Percentiles rank a stretch among this genome's conserved stretches.
These are phyloP conservation scores for Tipula confusa DNA, from an alignment of 2,888 invertebrate species.

Conservation along the genomic window DNA sequence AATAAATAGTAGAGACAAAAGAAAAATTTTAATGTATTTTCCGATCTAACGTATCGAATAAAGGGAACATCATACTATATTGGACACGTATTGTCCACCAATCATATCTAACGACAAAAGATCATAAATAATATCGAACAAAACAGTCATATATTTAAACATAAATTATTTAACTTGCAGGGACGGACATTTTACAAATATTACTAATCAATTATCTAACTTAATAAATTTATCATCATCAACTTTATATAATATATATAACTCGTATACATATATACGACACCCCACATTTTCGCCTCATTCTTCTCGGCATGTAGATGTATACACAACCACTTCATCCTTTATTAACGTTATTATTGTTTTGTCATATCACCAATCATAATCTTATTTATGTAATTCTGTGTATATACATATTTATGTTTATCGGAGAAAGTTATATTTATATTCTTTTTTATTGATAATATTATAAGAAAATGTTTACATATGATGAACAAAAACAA, in stretches of 20 bases:
- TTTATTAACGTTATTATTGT: not conserved
- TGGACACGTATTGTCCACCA: not conserved
- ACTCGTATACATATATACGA: too few relatives aligned
- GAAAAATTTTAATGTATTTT: not conserved
- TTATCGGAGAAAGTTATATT: not conserved
- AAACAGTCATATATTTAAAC: not conserved
- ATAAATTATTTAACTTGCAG: not conserved
- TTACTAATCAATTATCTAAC: conserved; percentile 15
- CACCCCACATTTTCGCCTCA: not conserved
- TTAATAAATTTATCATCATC: conserved; percentile 8
- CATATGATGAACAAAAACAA: too few relatives aligned
- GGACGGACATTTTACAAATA: not conserved
- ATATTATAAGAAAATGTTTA: too few relatives aligned
- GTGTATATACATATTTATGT: not conserved
- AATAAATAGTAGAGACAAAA: not conserved
- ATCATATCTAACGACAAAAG: not conserved
- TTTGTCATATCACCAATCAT: conserved; percentile 25
- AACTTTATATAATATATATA: too few relatives aligned
- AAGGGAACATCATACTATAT: not conserved
- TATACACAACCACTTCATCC: not conserved
- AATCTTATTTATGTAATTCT: not conserved
- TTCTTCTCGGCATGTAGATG: not conserved
- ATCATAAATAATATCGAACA: not conserved
- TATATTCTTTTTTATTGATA: not conserved
- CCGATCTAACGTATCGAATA: not conserved